These are phyloP conservation scores for Chouioia cunea DNA, from an alignment of 2,888 invertebrate genomes.

Conservation along the genomic window DNA sequence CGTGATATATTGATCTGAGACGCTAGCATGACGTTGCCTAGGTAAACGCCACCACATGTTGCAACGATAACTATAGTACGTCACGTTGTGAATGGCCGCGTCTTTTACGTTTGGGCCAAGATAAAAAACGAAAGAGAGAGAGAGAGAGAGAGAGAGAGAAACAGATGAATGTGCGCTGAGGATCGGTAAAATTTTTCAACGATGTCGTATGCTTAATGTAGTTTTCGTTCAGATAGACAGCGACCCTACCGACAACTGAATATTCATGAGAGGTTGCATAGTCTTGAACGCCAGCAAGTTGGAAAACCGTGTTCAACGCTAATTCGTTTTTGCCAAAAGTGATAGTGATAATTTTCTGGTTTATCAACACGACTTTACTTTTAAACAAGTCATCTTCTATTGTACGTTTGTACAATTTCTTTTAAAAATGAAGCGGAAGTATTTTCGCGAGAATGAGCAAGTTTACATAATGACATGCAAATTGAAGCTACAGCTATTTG, in stretches of 20 bases:
- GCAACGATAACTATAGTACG: conserved; percentile 50
- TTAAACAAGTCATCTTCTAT: too few relatives aligned
- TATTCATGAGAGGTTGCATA: conserved; percentile 13
- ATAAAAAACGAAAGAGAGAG: neutral
- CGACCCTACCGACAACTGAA: neutral
- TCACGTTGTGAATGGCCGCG: conserved; percentile 50
- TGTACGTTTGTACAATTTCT: too few relatives aligned
- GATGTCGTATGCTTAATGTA: conserved; percentile 21
- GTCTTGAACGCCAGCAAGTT: neutral
- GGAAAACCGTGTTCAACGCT: neutral
- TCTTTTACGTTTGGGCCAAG: too few relatives aligned
- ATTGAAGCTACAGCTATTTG: too few relatives aligned
- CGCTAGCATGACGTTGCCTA: conserved; percentile 33
- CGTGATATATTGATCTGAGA: conserved; percentile 59
- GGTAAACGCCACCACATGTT: conserved; percentile 20
- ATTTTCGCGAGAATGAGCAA: too few relatives aligned
- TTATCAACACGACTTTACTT: too few relatives aligned
- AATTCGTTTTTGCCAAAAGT: too few relatives aligned
- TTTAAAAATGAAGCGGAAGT: too few relatives aligned
- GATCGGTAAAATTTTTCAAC: conserved; percentile 17
- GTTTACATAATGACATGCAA: too few relatives aligned
- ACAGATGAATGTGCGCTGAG: too few relatives aligned
- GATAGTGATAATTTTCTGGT: too few relatives aligned
- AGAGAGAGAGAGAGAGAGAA: neutral
- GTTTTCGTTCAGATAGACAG: conserved; percentile 3